Percentiles rank a stretch among this genome's conserved stretches.
These are phyloP conservation scores for Euphydryas editha DNA, from an alignment of 2,888 invertebrate genomes.

Conservation along the genomic window DNA sequence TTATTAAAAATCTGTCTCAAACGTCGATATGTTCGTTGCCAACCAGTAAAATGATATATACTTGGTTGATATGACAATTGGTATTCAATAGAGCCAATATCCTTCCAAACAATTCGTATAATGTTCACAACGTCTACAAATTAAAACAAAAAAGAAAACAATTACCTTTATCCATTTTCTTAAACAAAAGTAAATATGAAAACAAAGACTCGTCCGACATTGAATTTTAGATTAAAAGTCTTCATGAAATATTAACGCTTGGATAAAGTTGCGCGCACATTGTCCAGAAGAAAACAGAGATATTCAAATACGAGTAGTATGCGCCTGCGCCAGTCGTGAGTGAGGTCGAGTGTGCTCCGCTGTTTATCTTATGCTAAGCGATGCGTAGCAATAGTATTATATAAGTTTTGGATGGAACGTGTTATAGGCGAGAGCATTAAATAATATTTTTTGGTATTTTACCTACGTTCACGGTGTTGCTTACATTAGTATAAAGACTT, in stretches of 20 bases:
- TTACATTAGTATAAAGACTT: too few species aligned
- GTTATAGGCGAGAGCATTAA: constrained; percentile 43
- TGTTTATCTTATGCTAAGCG: constrained; percentile 67
- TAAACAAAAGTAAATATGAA: constrained; percentile 38
- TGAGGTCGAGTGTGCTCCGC: constrained; percentile 61
- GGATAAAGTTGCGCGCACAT: constrained; percentile 56
- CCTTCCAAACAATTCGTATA: too few species aligned
- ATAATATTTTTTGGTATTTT: background rate
- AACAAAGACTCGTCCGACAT: constrained; percentile 43
- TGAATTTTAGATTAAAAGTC: constrained; percentile 69
- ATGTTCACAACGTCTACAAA: too few species aligned
- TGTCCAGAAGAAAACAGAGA: constrained; percentile 38
- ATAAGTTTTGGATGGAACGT: constrained; percentile 45
- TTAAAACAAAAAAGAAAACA: background rate
- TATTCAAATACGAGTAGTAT: constrained; percentile 68
- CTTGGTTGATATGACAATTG: too few species aligned
- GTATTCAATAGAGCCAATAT: too few species aligned
- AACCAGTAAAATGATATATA: too few species aligned
- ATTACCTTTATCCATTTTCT: constrained; percentile 4
- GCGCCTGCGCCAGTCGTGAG: constrained; percentile 62
- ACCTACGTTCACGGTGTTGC: too few species aligned
- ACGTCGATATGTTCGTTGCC: too few species aligned
- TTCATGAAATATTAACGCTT: constrained; percentile 75
- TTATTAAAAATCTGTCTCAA: too few species aligned
- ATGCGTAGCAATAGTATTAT: constrained; percentile 51